Percentiles rank a stretch among this genome's conserved stretches.
These are phyloP conservation scores for Platynereis dumerilii DNA, from an alignment of 2,888 invertebrate genomes.

Conservation along the genomic window DNA sequence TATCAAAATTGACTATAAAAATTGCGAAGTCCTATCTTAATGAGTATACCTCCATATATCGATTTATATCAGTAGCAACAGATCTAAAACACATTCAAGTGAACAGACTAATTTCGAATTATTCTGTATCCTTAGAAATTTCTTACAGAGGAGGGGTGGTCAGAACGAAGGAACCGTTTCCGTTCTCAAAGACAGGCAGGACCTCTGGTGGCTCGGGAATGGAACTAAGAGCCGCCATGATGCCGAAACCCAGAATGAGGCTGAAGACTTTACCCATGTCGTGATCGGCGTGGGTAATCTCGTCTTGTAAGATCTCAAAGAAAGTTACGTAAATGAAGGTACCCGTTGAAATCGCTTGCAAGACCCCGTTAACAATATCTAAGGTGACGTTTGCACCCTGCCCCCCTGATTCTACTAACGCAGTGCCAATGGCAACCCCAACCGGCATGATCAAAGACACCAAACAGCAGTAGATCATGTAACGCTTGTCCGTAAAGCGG, in stretches of 20 bases:
- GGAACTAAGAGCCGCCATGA: slow-evolving; percentile 14
- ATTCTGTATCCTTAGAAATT: too few relatives aligned
- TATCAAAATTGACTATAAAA: too few relatives aligned
- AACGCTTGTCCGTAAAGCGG: slow-evolving; percentile 24
- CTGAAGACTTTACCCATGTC: neutral
- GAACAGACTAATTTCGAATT: too few relatives aligned
- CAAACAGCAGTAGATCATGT: slow-evolving; percentile 32
- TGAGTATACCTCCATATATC: too few relatives aligned
- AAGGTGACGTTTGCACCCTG: slow-evolving; percentile 34
- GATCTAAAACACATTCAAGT: too few relatives aligned
- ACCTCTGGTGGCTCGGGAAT: neutral
- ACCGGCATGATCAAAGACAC: slow-evolving; percentile 39
- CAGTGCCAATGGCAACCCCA: slow-evolving; percentile 38
- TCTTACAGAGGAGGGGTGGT: too few relatives aligned
- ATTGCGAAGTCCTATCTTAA: too few relatives aligned
- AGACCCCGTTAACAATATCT: slow-evolving; percentile 53
- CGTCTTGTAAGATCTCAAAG: slow-evolving; percentile 85
- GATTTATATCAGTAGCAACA: too few relatives aligned
- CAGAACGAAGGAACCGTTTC: too few relatives aligned
- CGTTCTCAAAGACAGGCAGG: too few relatives aligned
- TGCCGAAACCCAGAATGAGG: slow-evolving; percentile 8
- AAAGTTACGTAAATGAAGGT: slow-evolving; percentile 93
- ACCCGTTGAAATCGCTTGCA: slow-evolving; percentile 86
- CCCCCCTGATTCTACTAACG: slow-evolving; percentile 35
- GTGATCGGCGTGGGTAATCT: slow-evolving; percentile 49